A percentile compares a stretch with the other conserved stretches of the same genome.
Conservation (phyloP, 2,113 vertebrate species). For the Prolemur simus region DNA sequence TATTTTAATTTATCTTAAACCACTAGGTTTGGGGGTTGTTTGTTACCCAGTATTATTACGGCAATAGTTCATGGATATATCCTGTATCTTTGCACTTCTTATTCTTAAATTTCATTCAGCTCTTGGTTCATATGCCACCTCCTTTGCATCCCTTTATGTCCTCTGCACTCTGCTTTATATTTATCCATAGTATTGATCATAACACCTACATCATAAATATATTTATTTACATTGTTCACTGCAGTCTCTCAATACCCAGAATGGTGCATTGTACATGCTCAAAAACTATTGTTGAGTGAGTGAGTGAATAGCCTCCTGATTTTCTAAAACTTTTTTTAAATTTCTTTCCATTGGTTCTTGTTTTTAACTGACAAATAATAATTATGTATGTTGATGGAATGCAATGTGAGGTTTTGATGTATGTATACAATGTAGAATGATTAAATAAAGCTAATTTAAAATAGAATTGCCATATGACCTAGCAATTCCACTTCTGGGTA, state of each 20-base stretch:
- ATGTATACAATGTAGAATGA: neutral
- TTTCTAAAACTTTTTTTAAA: neutral
- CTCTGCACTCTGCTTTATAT: neutral
- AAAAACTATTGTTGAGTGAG: neutral
- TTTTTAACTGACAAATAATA: neutral
- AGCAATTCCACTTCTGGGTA: neutral
- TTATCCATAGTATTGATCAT: neutral
- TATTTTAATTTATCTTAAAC: neutral
- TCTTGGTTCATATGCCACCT: too few relatives aligned
- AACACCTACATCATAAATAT: neutral
- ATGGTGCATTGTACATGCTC: neutral
- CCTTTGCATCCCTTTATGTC: neutral
- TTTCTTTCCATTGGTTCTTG: neutral
- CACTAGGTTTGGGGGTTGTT: neutral
- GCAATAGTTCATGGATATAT: neutral
- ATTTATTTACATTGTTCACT: neutral
- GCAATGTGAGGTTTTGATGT: neutral
- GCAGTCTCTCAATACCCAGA: neutral
- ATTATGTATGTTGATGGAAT: neutral
- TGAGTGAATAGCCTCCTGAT: neutral
- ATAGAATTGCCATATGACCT: neutral
- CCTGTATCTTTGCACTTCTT: neutral
- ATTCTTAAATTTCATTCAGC: neutral
- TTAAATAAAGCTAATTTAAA: neutral
- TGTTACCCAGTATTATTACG: neutral